A percentile compares a stretch with the other conserved stretches of the same genome.
These are phyloP conservation scores for Frieseomelitta varia DNA, from an alignment of 1,140 invertebrate genomes.

Conservation along the genomic window DNA sequence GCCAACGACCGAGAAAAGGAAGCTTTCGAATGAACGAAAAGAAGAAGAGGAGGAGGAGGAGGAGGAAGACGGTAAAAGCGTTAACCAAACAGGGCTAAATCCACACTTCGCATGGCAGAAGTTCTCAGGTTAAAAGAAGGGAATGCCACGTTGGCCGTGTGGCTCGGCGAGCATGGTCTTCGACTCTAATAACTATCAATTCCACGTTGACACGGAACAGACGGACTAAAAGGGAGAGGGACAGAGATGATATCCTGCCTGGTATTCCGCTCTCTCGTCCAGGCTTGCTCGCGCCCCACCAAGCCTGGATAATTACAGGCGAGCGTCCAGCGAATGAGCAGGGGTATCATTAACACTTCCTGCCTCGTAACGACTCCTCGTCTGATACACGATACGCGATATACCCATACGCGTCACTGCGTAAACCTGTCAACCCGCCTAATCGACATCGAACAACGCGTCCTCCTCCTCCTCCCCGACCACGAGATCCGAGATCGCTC, in stretches of 20 bases:
- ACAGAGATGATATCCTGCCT: slow-evolving; percentile 23
- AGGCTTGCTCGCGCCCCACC: slow-evolving; percentile 53
- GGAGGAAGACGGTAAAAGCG: slow-evolving; percentile 34
- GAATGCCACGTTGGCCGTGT: background rate
- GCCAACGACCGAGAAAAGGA: background rate
- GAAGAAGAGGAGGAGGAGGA: background rate
- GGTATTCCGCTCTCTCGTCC: slow-evolving; percentile 37
- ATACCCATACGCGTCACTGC: slow-evolving; percentile 72
- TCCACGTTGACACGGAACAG: slow-evolving; percentile 22
- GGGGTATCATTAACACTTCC: slow-evolving; percentile 82
- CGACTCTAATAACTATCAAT: slow-evolving; percentile 59
- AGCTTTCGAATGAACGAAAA: background rate
- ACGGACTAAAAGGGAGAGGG: slow-evolving; percentile 22
- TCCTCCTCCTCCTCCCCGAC: background rate
- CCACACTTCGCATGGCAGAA: slow-evolving; percentile 46
- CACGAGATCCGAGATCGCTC: background rate
- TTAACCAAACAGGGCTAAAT: slow-evolving; percentile 69
- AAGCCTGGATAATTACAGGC: slow-evolving; percentile 79
- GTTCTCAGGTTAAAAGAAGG: slow-evolving; percentile 47
- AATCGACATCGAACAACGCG: slow-evolving; percentile 60
- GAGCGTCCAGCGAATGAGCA: slow-evolving; percentile 80
- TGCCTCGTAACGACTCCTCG: slow-evolving; percentile 80
- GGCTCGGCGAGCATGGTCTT: background rate
- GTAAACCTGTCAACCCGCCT: slow-evolving; percentile 77
- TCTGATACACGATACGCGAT: slow-evolving; percentile 74